Evolutionary conservation across 2,888 invertebrate species (phyloP).

Genomic region (Anodontia alba): DNA sequence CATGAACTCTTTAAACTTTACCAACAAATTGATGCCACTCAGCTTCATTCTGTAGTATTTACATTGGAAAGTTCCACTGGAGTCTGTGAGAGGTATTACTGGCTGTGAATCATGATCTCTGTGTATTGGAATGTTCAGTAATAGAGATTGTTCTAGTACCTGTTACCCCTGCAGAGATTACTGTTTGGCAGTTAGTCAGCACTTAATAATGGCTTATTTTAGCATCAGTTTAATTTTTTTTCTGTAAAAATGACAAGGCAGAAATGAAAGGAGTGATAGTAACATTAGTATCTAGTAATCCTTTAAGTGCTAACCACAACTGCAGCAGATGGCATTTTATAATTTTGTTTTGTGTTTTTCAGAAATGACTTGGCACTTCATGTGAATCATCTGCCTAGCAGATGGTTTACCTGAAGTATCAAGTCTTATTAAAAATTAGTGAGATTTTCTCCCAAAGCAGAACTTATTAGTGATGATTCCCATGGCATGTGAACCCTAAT

Average conservation of each 20-base stretch:
- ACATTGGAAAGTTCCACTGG: neutral
- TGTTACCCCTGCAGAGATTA: neutral
- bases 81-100: neutral
- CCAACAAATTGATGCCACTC: neutral
- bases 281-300: no score
- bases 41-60: neutral
- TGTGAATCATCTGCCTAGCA: no score
- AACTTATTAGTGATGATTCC: no score
- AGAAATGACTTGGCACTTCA: no score
- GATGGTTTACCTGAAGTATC: no score
- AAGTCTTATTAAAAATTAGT: no score
- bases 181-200: constrained; percentile 7
- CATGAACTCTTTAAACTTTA: constrained; percentile 8
- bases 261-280: no score
- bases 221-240: neutral
- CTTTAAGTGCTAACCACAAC: no score
- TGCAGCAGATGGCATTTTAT: no score
- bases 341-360: no score
- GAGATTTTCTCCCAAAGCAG: no score
- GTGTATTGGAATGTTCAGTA: neutral
- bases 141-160: neutral
- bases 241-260: neutral
- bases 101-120: neutral
- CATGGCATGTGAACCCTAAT: no score
- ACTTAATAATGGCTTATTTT: neutral